phyloP scores from a whole-genome alignment of 2,797 vertebrate genomes.

The Gephyroberyx darwinii region DNA sequence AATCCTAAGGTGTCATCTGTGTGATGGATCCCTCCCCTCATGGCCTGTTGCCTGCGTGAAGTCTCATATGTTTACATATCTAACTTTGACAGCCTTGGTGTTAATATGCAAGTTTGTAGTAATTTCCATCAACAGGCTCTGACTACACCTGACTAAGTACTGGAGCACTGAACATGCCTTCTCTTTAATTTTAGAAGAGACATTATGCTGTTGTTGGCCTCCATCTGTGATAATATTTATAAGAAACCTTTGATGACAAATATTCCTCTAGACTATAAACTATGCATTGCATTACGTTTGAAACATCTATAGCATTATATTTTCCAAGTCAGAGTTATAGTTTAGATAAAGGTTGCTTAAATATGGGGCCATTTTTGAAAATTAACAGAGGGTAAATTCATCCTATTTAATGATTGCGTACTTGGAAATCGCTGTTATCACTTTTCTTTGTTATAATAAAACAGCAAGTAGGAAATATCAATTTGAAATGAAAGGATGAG shows the following conservation, averaged over 20 bases:
- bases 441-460: neutral
- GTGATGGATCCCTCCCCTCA: constrained; percentile 70
- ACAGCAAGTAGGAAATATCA: neutral
- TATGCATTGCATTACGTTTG: neutral
- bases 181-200: constrained; percentile 17
- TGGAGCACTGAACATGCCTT: constrained; percentile 16
- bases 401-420: constrained; percentile 4
- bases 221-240: constrained; percentile 21
- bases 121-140: constrained; percentile 44
- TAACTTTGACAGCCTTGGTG: constrained; percentile 55
- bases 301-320: neutral
- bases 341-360: constrained; percentile 9
- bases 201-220: constrained; percentile 11
- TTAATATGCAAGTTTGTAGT: constrained; percentile 55
- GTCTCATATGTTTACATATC: constrained; percentile 69
- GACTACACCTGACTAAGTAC: constrained; percentile 12
- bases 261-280: constrained; percentile 5
- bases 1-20: constrained; percentile 74
- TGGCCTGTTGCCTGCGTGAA: constrained; percentile 64
- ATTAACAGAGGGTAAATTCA: constrained; percentile 11
- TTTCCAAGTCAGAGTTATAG: neutral
- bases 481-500: constrained; percentile 22
- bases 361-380: constrained; percentile 1
- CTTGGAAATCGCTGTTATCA: neutral
- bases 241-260: constrained; percentile 14